phyloP scores from a whole-genome alignment of 2,113 vertebrate genomes.

The Hemiprocne comata region DNA sequence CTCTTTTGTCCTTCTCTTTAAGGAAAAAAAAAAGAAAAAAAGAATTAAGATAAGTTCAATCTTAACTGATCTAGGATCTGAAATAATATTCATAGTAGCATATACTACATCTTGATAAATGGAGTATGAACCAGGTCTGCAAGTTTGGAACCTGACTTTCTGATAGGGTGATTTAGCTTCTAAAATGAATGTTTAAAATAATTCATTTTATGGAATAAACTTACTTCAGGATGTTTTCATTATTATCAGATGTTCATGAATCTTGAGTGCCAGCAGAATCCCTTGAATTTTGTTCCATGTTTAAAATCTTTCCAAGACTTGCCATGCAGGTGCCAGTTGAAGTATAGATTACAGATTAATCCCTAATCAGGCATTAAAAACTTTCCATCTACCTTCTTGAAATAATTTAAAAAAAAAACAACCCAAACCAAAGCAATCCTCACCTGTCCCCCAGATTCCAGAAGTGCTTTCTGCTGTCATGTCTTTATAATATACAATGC shows the following conservation, averaged over 20 bases:
- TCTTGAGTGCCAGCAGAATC: neutral
- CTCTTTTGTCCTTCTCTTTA: neutral
- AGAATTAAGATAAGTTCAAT: neutral
- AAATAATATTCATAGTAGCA: neutral
- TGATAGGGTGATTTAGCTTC: neutral
- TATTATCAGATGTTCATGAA: neutral
- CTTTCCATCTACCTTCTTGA: neutral
- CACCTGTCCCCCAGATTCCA: neutral
- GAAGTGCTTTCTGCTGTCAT: neutral
- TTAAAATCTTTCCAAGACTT: neutral
- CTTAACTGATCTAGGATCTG: neutral
- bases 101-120: neutral
- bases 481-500: neutral
- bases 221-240: neutral
- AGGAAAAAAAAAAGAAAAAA: neutral
- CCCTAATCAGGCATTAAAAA: neutral
- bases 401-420: neutral
- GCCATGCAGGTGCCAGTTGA: neutral
- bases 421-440: neutral
- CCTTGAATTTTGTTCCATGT: neutral
- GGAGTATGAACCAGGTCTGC: neutral
- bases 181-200: neutral
- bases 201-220: neutral
- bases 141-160: neutral
- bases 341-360: neutral